Evolutionary conservation across 2,797 vertebrate genomes (phyloP).

Genomic region (Babyrousa celebensis): DNA sequence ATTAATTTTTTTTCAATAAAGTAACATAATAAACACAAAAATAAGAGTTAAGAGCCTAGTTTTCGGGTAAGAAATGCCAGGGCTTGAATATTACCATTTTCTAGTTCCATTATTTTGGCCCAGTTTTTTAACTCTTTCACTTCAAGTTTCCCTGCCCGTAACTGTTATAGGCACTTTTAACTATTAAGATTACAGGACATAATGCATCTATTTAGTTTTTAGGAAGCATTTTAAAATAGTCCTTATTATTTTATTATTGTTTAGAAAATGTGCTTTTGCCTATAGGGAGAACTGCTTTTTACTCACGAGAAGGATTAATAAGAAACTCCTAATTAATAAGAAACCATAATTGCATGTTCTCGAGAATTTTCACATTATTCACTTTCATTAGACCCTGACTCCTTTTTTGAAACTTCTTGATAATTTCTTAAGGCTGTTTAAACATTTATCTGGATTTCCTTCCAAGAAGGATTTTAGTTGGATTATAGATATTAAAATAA

Average conservation of each 20-base stretch:
- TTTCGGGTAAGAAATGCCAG: neutral
- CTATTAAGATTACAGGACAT: neutral
- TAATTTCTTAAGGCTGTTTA: constrained; percentile 10
- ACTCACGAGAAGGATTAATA: neutral
- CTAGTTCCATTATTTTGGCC: neutral
- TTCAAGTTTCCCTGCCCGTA: neutral
- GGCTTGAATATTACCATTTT: neutral
- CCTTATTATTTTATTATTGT: neutral
- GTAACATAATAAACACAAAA: neutral
- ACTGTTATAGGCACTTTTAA: neutral
- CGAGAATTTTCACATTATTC: constrained; percentile 53
- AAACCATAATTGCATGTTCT: constrained; percentile 54
- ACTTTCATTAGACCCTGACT: constrained; percentile 73
- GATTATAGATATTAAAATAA: neutral
- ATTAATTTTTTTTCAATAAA: too few relatives aligned
- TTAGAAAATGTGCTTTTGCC: neutral
- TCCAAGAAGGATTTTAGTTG: neutral
- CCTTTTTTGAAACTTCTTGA: neutral
- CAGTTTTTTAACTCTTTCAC: neutral
- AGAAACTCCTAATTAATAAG: too few relatives aligned
- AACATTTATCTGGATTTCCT: constrained; percentile 23
- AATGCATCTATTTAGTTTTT: neutral
- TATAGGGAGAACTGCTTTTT: neutral
- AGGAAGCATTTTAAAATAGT: neutral
- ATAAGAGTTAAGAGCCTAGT: constrained; percentile 7